Base-by-base conservation (phyloP, 1,140 invertebrate species). In the Apis mellifera region DNA sequence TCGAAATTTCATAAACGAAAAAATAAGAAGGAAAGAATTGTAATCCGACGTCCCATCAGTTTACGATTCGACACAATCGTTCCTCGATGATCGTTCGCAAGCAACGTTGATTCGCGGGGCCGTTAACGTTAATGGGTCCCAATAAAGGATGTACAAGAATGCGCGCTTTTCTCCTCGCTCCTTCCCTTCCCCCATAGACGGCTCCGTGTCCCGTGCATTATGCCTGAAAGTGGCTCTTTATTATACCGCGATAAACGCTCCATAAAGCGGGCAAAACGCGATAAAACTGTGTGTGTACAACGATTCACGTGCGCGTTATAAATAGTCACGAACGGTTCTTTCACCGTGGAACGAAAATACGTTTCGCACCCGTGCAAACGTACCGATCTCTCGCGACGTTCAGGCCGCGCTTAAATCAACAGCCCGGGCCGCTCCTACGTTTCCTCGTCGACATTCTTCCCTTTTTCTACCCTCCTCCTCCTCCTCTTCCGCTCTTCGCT, bases 311-410 rank as follows among this genome's bases (percentile, higher is more conserved):
- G 60, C 80, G 57, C 60, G 73, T 80, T 86, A 86, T 86, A 86
- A 86, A 86, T 86, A 86, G 85, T 86, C 71, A 74, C 65, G 85
- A 83, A 83, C 32, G 80, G 85, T 86, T 86, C 80, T 86, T 86
- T 86, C 85, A 83, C 70, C 85, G 84, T 55, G 74, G 54, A 86
- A 86, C 85, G 85, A 86, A 86, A 86, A 86, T 86, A 86, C 73
- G 85, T 86, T 42, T 86, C 79, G 84, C 80, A 42, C 80, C 84
- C 85, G 66, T 86, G 85, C 85, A 86, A 86, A 86, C 84, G 80
- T 83, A 86, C 80, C 85, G 81, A 86, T 86, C 85, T 86, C 85
- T 78, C 70, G 84, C 65, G 85, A 82, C 84, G 85, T 86, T 83
- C 65, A 60, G 84, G 84, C 75, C 70, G 80, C 65, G 84, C 85